These are phyloP conservation scores for Rhyacophila brunnea DNA, from an alignment of 1,140 invertebrate genomes.

Conservation along the genomic window DNA sequence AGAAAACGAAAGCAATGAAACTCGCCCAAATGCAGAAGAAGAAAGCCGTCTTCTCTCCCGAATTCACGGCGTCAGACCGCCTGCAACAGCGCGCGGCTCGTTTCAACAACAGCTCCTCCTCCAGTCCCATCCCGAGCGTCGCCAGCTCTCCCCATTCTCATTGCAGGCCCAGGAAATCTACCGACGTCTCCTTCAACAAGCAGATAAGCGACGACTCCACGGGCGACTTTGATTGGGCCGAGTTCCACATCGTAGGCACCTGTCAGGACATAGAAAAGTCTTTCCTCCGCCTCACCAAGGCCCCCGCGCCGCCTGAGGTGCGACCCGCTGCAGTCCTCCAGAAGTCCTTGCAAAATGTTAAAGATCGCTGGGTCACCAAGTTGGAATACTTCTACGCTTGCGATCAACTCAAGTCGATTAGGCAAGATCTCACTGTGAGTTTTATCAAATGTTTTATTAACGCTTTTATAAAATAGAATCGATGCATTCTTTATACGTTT, in stretches of 20 bases:
- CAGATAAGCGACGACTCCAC: constrained; percentile 57
- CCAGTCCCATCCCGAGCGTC: constrained; percentile 40
- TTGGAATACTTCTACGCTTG: constrained; percentile 95
- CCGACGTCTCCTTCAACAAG: constrained; percentile 44
- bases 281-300: constrained; percentile 92
- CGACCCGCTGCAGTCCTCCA: constrained; percentile 83
- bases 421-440: constrained; percentile 93
- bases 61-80: constrained; percentile 68
- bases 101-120: constrained; percentile 57
- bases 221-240: constrained; percentile 74
- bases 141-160: constrained; percentile 46
- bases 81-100: constrained; percentile 83
- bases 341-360: constrained; percentile 85
- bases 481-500: too few species aligned
- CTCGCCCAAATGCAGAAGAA: constrained; percentile 58
- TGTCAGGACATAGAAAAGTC: constrained; percentile 92
- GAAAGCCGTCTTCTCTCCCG: constrained; percentile 67
- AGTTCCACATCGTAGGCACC: constrained; percentile 89
- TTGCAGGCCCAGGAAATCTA: constrained; percentile 41
- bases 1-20: constrained; percentile 48
- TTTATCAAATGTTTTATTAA: not conserved
- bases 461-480: too few species aligned
- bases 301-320: constrained; percentile 88
- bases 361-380: constrained; percentile 83
- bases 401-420: constrained; percentile 97